These are phyloP conservation scores for Pachycephus smyrnensis DNA, from an alignment of 2,888 invertebrate species.

Conservation along the genomic window DNA sequence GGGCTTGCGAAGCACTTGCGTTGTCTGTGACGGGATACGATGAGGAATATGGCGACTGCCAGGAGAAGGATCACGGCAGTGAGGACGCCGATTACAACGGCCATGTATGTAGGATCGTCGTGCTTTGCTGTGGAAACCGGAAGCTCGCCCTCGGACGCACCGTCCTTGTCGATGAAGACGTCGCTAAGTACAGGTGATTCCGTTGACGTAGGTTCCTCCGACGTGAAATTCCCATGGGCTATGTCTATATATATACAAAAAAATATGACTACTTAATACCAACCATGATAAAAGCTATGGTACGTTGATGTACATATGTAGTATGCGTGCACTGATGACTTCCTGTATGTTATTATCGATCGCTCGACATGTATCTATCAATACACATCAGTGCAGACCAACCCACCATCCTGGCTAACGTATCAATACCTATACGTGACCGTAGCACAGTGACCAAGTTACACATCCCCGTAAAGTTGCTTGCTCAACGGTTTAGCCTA, in stretches of 20 bases:
- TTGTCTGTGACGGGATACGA: slow-evolving; percentile 78
- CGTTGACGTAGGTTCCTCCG: slow-evolving; percentile 74
- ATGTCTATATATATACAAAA: slow-evolving; percentile 66
- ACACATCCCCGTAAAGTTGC: background rate
- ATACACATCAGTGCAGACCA: background rate
- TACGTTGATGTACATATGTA: background rate
- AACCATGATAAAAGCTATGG: background rate
- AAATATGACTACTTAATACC: background rate
- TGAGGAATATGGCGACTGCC: slow-evolving; percentile 78
- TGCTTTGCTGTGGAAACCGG: slow-evolving; percentile 77
- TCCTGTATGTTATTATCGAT: background rate
- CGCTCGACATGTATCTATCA: background rate
- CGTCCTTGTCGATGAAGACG: slow-evolving; percentile 67
- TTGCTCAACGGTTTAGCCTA: background rate
- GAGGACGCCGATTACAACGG: slow-evolving; percentile 82
- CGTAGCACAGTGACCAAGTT: background rate
- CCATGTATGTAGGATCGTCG: slow-evolving; percentile 80
- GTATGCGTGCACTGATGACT: background rate
- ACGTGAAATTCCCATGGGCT: slow-evolving; percentile 80
- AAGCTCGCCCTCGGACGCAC: slow-evolving; percentile 66
- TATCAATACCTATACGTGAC: background rate
- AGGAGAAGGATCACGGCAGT: slow-evolving; percentile 80
- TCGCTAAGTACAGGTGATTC: slow-evolving; percentile 69
- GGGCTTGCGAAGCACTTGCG: slow-evolving; percentile 81
- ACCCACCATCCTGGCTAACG: background rate